A percentile compares a stretch with the other conserved stretches of the same genome.
Conservation (phyloP, 2,888 invertebrate species). For the Cheilosia vernalis region DNA sequence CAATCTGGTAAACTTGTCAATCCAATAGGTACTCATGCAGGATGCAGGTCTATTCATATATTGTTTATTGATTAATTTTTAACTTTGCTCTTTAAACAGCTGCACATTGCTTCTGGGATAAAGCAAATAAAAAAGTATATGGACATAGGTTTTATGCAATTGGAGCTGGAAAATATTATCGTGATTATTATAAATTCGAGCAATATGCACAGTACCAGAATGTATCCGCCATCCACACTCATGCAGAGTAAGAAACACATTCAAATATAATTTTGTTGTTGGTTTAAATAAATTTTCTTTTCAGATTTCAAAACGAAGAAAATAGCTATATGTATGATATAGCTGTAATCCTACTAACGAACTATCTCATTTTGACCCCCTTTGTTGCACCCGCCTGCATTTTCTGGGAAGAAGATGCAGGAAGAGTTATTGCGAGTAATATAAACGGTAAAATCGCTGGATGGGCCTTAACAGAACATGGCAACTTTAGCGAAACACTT, state of each 20-base stretch:
- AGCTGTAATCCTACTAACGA: constrained; percentile 79
- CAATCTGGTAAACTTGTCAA: too few species aligned
- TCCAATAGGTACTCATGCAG: too few species aligned
- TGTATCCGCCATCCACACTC: constrained; percentile 67
- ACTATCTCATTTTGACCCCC: constrained; percentile 77
- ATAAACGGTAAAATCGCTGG: constrained; percentile 61
- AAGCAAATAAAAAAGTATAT: background rate
- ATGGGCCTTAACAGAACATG: constrained; percentile 74
- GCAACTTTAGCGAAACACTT: constrained; percentile 61
- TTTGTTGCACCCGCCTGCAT: constrained; percentile 82
- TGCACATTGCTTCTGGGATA: constrained; percentile 75
- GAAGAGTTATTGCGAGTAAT: constrained; percentile 11
- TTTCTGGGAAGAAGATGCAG: constrained; percentile 75
- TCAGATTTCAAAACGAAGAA: constrained; percentile 71
- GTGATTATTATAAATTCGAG: constrained; percentile 55
- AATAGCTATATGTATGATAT: constrained; percentile 79
- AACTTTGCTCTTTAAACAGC: constrained; percentile 21
- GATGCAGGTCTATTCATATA: too few species aligned
- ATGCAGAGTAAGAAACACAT: constrained; percentile 42
- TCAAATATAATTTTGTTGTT: background rate
- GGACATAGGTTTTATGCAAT: constrained; percentile 47
- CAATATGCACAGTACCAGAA: constrained; percentile 53
- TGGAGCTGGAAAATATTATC: constrained; percentile 71
- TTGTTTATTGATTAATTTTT: too few species aligned
- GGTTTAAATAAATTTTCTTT: background rate